Evolutionary conservation across 1,140 invertebrate species (phyloP).

Genomic region (Heliconius nattereri): DNA sequence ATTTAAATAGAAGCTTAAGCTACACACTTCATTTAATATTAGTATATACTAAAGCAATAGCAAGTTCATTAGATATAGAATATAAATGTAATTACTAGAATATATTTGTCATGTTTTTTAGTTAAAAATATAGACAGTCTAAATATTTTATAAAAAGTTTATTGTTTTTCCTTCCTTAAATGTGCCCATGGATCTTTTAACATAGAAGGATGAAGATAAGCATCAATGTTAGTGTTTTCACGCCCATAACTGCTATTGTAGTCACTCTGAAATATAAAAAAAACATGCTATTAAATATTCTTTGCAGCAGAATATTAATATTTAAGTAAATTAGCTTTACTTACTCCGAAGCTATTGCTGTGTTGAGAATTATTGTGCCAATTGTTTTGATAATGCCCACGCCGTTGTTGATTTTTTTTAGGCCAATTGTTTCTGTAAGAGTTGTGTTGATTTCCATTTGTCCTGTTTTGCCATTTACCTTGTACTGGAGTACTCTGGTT

Average conservation of each 20-base stretch:
- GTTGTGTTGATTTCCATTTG: conserved; percentile 43
- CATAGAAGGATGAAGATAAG: conserved; percentile 70
- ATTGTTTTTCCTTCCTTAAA: conserved; percentile 6
- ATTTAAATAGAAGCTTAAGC: too few relatives aligned
- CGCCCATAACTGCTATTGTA: conserved; percentile 56
- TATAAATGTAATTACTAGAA: too few relatives aligned
- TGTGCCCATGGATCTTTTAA: conserved; percentile 71
- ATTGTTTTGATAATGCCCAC: conserved; percentile 48
- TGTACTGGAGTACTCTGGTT: conserved; percentile 72
- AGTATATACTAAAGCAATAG: too few relatives aligned
- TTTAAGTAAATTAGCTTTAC: conserved; percentile 9
- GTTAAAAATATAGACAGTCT: neutral
- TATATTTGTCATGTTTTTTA: neutral
- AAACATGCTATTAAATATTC: conserved; percentile 4
- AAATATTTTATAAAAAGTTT: neutral
- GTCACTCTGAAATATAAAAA: conserved; percentile 64
- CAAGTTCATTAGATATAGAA: too few relatives aligned
- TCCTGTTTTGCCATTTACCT: conserved; percentile 54
- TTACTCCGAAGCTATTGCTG: conserved; percentile 62
- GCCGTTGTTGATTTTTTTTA: conserved; percentile 47
- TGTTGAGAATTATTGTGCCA: conserved; percentile 55
- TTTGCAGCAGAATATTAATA: neutral
- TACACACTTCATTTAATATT: too few relatives aligned
- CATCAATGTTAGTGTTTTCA: conserved; percentile 60
- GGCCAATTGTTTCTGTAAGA: conserved; percentile 50